Percentiles rank a stretch among this genome's conserved stretches.
These are phyloP conservation scores for Dicentrarchus labrax DNA, from an alignment of 2,113 vertebrate species.

Conservation along the genomic window DNA sequence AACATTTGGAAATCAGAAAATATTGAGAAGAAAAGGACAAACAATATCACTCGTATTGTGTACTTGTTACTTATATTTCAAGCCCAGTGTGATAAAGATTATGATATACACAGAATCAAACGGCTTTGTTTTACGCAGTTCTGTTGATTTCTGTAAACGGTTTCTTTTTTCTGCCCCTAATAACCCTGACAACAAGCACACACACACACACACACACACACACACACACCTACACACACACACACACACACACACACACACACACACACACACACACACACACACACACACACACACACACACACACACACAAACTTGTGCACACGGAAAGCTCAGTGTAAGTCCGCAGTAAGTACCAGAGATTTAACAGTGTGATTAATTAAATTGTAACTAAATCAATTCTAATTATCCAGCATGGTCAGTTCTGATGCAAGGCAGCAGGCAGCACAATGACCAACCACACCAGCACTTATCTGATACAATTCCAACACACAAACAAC, in stretches of 20 bases:
- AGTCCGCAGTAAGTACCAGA: slow-evolving; percentile 84
- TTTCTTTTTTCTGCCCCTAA: slow-evolving; percentile 29
- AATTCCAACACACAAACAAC: slow-evolving; percentile 69
- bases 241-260: slow-evolving; percentile 9
- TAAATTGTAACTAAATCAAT: slow-evolving; percentile 93
- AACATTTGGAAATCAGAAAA: neutral
- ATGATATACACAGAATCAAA: no score
- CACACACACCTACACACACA: neutral
- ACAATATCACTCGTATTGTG: neutral
- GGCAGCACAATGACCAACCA: slow-evolving; percentile 53
- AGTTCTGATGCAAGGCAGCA: slow-evolving; percentile 77
- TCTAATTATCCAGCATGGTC: slow-evolving; percentile 88
- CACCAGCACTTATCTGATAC: slow-evolving; percentile 54
- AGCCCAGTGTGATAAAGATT: neutral
- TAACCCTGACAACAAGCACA: slow-evolving; percentile 1
- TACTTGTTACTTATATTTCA: neutral
- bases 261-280: neutral
- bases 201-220: slow-evolving; percentile 1
- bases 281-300: slow-evolving; percentile 8
- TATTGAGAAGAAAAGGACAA: neutral
- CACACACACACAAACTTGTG: neutral
- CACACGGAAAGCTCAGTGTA: slow-evolving; percentile 18
- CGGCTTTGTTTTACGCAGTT: slow-evolving; percentile 1
- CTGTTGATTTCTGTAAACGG: slow-evolving; percentile 27
- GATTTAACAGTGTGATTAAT: slow-evolving; percentile 94